Conservation (phyloP, 2,797 vertebrate species). For the Dendrocincla tyrannina region DNA sequence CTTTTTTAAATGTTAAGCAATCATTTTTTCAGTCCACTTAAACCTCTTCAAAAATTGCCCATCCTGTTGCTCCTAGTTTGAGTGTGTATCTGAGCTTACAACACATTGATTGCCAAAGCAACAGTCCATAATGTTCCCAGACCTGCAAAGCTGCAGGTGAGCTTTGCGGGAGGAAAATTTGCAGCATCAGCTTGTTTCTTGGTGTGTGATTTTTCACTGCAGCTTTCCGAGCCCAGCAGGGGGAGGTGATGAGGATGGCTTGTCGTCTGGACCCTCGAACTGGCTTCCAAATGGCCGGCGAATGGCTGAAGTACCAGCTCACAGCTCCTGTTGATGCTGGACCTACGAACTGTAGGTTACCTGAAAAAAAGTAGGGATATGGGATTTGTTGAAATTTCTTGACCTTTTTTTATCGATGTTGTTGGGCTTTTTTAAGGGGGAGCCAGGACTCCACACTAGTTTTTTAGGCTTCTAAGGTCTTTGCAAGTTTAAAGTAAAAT, state of each 20-base stretch:
- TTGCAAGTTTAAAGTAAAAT: neutral
- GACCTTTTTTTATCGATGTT: neutral
- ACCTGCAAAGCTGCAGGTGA: neutral
- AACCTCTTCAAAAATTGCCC: neutral
- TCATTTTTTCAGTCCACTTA: neutral
- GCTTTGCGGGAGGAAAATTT: neutral
- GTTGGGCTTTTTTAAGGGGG: neutral
- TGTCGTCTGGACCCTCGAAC: conserved; percentile 89
- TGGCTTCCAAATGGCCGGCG: conserved; percentile 89
- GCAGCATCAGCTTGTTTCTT: neutral
- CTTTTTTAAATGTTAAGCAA: neutral
- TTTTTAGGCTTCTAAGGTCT: neutral
- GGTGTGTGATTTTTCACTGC: neutral
- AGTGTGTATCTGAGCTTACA: neutral
- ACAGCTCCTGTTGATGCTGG: conserved; percentile 81
- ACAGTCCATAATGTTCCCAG: neutral
- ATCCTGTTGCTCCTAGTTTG: neutral
- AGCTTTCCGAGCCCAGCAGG: conserved; percentile 92
- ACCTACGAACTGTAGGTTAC: conserved; percentile 81
- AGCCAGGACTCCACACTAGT: neutral
- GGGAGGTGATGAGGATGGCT: conserved; percentile 86
- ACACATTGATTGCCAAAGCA: neutral
- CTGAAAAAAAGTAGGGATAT: neutral
- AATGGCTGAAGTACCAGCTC: conserved; percentile 91
- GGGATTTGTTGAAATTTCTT: neutral